These are phyloP conservation scores for Pipistrellus pipistrellus DNA, from an alignment of 2,797 vertebrate genomes.

Conservation along the genomic window DNA sequence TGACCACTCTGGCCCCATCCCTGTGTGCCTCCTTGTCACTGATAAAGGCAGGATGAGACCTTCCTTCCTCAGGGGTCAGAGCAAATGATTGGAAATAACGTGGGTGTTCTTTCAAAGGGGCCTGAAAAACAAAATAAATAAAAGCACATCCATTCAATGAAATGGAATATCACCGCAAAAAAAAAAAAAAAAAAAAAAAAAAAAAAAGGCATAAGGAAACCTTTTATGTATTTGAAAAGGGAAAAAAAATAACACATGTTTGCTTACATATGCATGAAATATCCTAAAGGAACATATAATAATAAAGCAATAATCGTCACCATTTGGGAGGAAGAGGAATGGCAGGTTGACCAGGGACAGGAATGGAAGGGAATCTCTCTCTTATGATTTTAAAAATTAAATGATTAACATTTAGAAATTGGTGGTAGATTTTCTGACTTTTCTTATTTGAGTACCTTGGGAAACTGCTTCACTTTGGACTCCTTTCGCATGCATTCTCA, in stretches of 20 bases:
- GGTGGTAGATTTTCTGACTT: neutral
- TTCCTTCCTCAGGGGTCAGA: neutral
- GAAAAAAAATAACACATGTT: neutral
- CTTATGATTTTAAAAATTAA: constrained; percentile 55
- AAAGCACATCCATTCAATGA: neutral
- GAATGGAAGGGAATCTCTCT: neutral
- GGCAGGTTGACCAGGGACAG: neutral
- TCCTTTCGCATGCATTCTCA: neutral
- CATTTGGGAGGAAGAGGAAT: no score
- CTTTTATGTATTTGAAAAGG: constrained; percentile 1
- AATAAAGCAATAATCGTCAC: neutral
- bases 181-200: neutral
- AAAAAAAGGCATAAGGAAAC: neutral
- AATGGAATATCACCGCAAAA: neutral
- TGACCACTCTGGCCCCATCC: rapidly evolving
- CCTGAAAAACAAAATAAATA: neutral
- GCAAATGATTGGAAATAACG: neutral
- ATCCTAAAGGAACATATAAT: neutral
- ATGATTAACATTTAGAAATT: neutral
- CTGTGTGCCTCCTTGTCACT: neutral
- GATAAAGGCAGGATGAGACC: neutral
- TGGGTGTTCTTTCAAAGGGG: neutral
- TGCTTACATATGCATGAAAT: neutral
- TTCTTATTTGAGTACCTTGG: neutral
- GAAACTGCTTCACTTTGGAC: neutral